These are phyloP conservation scores for Diorhabda carinulata DNA, from an alignment of 1,140 invertebrate species.

Conservation along the genomic window DNA sequence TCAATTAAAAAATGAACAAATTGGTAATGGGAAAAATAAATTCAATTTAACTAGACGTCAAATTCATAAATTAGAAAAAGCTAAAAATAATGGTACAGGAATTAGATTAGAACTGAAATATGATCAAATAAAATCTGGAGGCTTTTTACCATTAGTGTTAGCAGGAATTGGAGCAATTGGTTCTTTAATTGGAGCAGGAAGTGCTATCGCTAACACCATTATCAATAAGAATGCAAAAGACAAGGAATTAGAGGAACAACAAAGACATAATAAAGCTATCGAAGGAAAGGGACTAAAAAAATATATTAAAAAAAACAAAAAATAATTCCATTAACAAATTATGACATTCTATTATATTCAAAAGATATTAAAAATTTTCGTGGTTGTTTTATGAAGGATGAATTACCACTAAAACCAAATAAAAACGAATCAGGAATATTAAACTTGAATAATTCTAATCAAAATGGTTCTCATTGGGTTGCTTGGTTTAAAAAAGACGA, in stretches of 20 bases:
- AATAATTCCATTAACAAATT: conserved; percentile 13
- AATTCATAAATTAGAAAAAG: conserved; percentile 14
- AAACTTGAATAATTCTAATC: conserved; percentile 16
- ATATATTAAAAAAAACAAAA: conserved; percentile 8
- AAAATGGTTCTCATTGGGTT: conserved; percentile 17
- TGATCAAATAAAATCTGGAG: conserved; percentile 16
- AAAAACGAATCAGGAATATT: conserved; percentile 17
- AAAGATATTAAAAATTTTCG: conserved; percentile 18
- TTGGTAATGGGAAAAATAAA: conserved; percentile 7
- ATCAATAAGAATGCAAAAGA: conserved; percentile 12
- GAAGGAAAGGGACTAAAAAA: conserved; percentile 9
- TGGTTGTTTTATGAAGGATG: conserved; percentile 17
- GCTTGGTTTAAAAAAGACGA: conserved; percentile 6
- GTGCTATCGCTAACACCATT: conserved; percentile 12
- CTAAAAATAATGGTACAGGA: conserved; percentile 8
- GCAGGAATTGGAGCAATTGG: conserved; percentile 11
- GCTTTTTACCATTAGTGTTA: conserved; percentile 20
- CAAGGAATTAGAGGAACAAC: conserved; percentile 11
- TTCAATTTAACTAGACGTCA: not conserved
- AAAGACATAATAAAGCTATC: conserved; percentile 18
- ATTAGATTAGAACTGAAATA: conserved; percentile 19
- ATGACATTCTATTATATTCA: conserved; percentile 10
- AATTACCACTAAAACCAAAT: conserved; percentile 12
- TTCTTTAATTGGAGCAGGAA: conserved; percentile 8
- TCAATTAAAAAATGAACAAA: conserved; percentile 19